These are phyloP conservation scores for Suillia variegata DNA, from an alignment of 2,888 invertebrate species.

Conservation along the genomic window DNA sequence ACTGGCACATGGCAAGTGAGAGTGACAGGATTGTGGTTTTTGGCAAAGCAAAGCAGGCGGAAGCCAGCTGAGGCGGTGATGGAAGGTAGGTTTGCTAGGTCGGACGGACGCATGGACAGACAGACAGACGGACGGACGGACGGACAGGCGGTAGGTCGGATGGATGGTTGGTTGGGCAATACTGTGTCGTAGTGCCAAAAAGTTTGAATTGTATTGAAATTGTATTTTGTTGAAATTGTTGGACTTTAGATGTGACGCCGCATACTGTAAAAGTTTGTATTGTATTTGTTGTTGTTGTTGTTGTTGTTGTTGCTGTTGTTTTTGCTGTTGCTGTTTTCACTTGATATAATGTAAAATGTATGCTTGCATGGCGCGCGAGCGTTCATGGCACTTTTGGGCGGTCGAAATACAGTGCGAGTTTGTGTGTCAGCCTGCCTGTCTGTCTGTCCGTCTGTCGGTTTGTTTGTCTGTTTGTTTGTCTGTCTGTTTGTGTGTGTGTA, in stretches of 20 bases:
- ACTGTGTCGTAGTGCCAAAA: slow-evolving; percentile 42
- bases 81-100: too few relatives aligned
- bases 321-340: slow-evolving; percentile 4
- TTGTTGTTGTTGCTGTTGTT: slow-evolving; percentile 12
- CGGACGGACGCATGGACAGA: background rate
- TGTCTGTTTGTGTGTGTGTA: slow-evolving; percentile 16
- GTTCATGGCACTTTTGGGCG: background rate
- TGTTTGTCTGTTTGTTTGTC: slow-evolving; percentile 10
- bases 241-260: slow-evolving; percentile 7
- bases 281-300: slow-evolving; percentile 18
- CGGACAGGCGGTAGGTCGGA: background rate
- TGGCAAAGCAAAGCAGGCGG: slow-evolving; percentile 25
- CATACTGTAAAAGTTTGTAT: slow-evolving; percentile 33
- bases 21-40: slow-evolving; percentile 44
- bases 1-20: slow-evolving; percentile 26
- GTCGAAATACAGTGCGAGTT: background rate
- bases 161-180: slow-evolving; percentile 17
- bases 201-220: slow-evolving; percentile 59
- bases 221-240: slow-evolving; percentile 53
- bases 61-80: slow-evolving; percentile 40
- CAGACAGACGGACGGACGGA: background rate
- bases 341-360: slow-evolving; percentile 3
- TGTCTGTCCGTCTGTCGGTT: background rate
- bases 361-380: background rate
- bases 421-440: background rate